Conservation (phyloP, 2,888 invertebrate species). For the Limnephilus rhombicus region DNA sequence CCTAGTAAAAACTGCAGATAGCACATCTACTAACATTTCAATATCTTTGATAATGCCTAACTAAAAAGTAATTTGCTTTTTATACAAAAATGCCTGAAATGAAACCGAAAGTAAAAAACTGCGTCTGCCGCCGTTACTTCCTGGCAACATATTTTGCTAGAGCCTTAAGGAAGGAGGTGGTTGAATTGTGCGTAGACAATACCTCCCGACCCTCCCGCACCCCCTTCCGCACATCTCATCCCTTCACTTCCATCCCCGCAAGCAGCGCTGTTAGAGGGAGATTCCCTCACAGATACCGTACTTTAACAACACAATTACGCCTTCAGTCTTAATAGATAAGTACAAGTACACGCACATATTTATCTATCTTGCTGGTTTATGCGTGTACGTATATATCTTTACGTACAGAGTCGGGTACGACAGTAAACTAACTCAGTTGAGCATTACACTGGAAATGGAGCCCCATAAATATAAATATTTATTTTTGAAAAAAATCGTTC, state of each 20-base stretch:
- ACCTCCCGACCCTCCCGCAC: neutral
- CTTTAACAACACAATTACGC: constrained; percentile 57
- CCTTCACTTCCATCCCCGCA: constrained; percentile 12
- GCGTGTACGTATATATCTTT: neutral
- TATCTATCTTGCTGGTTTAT: neutral
- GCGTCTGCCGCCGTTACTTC: constrained; percentile 21
- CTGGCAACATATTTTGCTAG: constrained; percentile 39
- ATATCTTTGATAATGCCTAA: no score
- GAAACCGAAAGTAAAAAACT: neutral
- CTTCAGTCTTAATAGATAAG: constrained; percentile 45
- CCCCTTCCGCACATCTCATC: neutral
- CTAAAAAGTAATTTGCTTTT: neutral
- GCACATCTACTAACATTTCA: no score
- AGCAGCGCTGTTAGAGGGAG: constrained; percentile 45
- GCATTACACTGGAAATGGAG: neutral
- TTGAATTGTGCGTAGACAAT: constrained; percentile 38
- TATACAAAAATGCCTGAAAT: neutral
- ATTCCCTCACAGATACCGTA: constrained; percentile 40
- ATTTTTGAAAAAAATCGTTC: neutral
- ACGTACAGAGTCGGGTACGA: neutral
- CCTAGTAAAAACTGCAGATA: no score
- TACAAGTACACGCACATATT: neutral
- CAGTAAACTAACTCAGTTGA: neutral
- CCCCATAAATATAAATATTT: neutral
- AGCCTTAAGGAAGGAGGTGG: constrained; percentile 15